A percentile compares a stretch with the other conserved stretches of the same genome.
Evolutionary conservation across 1,140 invertebrate genomes (phyloP).

Genomic region (Heterodera carotae): DNA sequence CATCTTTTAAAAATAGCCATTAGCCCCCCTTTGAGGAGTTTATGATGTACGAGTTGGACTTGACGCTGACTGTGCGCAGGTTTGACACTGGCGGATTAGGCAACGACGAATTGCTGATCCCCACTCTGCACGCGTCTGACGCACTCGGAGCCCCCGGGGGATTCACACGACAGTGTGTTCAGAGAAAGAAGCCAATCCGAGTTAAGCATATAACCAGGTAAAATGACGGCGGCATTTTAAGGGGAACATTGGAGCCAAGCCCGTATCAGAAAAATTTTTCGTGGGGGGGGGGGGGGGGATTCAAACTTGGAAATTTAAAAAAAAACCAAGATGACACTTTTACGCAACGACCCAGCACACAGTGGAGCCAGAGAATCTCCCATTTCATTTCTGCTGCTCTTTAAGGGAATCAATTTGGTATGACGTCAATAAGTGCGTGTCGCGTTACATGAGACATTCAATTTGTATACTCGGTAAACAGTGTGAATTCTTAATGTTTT

Average conservation of each 20-base stretch:
- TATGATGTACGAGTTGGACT: constrained; percentile 26
- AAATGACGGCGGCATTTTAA: no score
- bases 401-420: constrained; percentile 15
- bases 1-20: background rate
- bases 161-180: constrained; percentile 30
- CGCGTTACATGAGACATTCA: constrained; percentile 9
- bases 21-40: constrained; percentile 6
- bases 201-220: constrained; percentile 26
- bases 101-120: constrained; percentile 30
- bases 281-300: no score
- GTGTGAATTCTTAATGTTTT: background rate
- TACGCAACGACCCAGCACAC: no score
- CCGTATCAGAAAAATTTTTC: no score
- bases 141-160: constrained; percentile 29
- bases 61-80: constrained; percentile 2
- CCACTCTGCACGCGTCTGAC: constrained; percentile 21
- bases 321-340: no score
- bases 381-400: no score
- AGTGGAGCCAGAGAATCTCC: no score
- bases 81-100: constrained; percentile 18
- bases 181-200: constrained; percentile 7
- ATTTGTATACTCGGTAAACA: constrained; percentile 10
- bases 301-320: no score
- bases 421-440: constrained; percentile 19
- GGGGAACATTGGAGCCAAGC: no score